Conservation (phyloP, 2,113 vertebrate species). For the Micromys minutus region DNA sequence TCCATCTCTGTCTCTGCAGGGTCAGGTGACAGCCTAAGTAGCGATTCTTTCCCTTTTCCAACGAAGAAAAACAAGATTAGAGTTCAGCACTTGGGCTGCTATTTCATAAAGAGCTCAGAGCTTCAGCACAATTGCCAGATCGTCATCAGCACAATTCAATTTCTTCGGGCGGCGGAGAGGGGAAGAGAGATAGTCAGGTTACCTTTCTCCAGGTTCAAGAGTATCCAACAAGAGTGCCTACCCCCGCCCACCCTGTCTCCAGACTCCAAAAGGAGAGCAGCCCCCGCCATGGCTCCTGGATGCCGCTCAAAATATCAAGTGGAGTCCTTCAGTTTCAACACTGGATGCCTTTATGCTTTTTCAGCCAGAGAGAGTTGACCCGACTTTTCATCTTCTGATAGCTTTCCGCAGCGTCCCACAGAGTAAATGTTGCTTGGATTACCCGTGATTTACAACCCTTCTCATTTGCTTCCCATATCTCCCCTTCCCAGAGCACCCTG, state of each 20-base stretch:
- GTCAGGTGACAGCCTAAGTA: not conserved
- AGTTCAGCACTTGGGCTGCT: conserved; percentile 34
- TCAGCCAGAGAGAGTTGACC: not conserved
- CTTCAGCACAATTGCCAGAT: conserved; percentile 63
- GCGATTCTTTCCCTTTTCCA: conserved; percentile 14
- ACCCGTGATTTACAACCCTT: conserved; percentile 46
- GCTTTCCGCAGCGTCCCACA: not conserved
- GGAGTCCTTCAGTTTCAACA: not conserved
- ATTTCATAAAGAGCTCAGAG: conserved; percentile 61
- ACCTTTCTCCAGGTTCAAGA: conserved; percentile 27
- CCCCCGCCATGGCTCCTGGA: not conserved
- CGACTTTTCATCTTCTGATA: conserved; percentile 6
- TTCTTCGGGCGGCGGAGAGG: conserved; percentile 50
- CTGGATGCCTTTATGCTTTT: not conserved
- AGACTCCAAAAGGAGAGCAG: not conserved
- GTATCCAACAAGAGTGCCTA: conserved; percentile 1
- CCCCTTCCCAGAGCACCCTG: not conserved
- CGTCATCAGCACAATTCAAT: conserved; percentile 69
- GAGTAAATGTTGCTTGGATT: conserved; percentile 27
- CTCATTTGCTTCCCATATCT: conserved; percentile 43
- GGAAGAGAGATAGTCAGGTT: conserved; percentile 46
- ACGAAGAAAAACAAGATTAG: conserved; percentile 59
- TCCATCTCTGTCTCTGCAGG: not conserved
- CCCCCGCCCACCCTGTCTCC: not conserved
- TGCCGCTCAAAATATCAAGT: not conserved